Percentiles rank a stretch among this genome's conserved stretches.
Evolutionary conservation across 2,888 invertebrate genomes (phyloP).

Genomic region (Tridacna gigas): DNA sequence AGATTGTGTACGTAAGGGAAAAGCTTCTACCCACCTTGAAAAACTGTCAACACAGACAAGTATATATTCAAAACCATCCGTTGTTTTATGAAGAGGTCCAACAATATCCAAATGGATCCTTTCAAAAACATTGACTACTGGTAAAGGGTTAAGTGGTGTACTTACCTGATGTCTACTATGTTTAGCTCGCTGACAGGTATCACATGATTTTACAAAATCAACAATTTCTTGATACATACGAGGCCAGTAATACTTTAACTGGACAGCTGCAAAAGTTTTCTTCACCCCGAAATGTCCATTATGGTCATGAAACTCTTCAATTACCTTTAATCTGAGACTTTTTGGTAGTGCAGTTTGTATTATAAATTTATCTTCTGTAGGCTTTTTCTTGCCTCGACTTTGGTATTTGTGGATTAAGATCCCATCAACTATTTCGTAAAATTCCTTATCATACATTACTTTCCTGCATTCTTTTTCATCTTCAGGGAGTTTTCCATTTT

Average conservation of each 20-base stretch:
- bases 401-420: conserved; percentile 30
- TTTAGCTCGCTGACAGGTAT: conserved; percentile 52
- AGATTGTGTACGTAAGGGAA: conserved; percentile 45
- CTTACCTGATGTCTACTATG: conserved; percentile 48
- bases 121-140: conserved; percentile 45
- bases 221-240: conserved; percentile 46
- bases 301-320: conserved; percentile 8
- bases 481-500: too few species aligned
- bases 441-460: conserved; percentile 16
- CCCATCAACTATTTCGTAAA: conserved; percentile 8
- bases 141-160: conserved; percentile 45
- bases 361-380: conserved; percentile 25
- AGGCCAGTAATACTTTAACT: conserved; percentile 58
- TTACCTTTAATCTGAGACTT: conserved; percentile 18
- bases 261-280: conserved; percentile 22
- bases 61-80: conserved; percentile 42
- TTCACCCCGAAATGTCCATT: not conserved
- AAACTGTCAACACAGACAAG: conserved; percentile 40
- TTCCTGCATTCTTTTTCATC: conserved; percentile 19
- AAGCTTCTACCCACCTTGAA: conserved; percentile 46
- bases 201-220: conserved; percentile 44
- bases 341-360: conserved; percentile 38
- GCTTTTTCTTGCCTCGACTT: conserved; percentile 29
- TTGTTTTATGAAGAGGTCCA: conserved; percentile 50
- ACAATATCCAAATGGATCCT: conserved; percentile 55